A percentile compares a stretch with the other conserved stretches of the same genome.
Conservation (phyloP, 2,797 vertebrate genomes). For the Pseudochromis fuscus region DNA sequence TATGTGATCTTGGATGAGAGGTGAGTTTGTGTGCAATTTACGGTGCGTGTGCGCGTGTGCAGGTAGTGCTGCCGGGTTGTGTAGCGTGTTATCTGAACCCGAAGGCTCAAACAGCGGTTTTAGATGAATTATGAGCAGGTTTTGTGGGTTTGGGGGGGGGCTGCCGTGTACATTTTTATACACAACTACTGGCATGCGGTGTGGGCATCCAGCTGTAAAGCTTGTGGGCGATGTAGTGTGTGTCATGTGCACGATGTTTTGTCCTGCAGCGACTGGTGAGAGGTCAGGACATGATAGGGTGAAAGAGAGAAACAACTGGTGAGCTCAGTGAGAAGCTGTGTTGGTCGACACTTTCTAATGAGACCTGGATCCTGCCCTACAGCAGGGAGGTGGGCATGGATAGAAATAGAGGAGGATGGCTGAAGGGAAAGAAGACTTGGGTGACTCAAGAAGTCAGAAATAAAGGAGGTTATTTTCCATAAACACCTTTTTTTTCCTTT, state of each 20-base stretch:
- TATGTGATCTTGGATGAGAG: slow-evolving; percentile 9
- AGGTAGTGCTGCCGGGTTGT: slow-evolving; percentile 23
- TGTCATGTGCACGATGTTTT: slow-evolving; percentile 21
- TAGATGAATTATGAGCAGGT: slow-evolving; percentile 34
- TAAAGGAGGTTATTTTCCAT: slow-evolving; percentile 3
- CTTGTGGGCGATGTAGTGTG: background rate
- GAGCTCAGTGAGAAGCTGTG: slow-evolving; percentile 35
- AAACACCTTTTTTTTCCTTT: slow-evolving; percentile 12
- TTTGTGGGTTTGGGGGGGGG: slow-evolving; percentile 24
- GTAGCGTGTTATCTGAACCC: slow-evolving; percentile 27
- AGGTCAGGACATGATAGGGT: slow-evolving; percentile 54
- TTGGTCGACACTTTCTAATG: slow-evolving; percentile 58
- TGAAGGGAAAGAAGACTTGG: background rate
- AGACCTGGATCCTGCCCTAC: slow-evolving; percentile 67
- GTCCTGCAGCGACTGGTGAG: slow-evolving; percentile 53
- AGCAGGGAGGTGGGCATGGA: slow-evolving; percentile 23
- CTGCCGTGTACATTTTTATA: background rate
- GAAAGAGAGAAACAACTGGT: slow-evolving; percentile 29
- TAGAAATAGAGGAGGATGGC: background rate
- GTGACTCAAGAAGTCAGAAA: slow-evolving; percentile 3
- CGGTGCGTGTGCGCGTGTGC: slow-evolving; percentile 1
- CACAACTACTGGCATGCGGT: background rate
- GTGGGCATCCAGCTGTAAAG: slow-evolving; percentile 8
- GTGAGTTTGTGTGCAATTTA: slow-evolving; percentile 14
- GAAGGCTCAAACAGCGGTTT: slow-evolving; percentile 34